phyloP scores from a whole-genome alignment of 2,113 vertebrate genomes.

The Poeciliopsis retropinna region DNA sequence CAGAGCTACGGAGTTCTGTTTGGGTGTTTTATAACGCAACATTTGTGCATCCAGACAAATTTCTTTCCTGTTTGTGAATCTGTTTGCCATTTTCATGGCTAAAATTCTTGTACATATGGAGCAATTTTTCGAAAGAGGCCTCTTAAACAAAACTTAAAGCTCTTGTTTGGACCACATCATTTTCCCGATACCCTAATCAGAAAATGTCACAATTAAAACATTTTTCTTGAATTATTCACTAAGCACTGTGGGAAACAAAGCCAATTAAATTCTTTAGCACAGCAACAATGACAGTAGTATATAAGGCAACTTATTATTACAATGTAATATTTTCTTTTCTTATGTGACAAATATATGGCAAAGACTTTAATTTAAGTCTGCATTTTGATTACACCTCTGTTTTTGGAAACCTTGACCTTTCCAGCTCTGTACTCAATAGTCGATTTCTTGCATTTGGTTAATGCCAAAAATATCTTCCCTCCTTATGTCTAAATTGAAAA shows the following conservation, averaged over 20 bases:
- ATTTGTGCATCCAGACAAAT: neutral
- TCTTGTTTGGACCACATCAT: constrained; percentile 56
- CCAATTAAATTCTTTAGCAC: neutral
- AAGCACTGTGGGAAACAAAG: constrained; percentile 26
- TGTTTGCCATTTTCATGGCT: neutral
- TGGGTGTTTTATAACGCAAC: neutral
- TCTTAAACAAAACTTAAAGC: neutral
- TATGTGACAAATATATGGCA: no score
- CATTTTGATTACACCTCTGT: no score
- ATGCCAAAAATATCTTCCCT: no score
- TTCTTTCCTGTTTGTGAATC: neutral
- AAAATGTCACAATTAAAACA: constrained; percentile 71
- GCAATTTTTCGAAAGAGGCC: no score
- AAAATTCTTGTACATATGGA: neutral
- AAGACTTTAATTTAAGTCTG: no score
- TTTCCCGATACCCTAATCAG: constrained; percentile 45
- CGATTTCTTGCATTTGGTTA: no score
- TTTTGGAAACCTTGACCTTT: no score
- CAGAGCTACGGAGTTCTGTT: no score
- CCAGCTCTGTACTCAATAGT: no score
- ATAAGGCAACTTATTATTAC: no score
- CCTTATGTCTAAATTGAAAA: no score
- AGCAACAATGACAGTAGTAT: neutral
- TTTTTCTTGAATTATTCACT: constrained; percentile 74
- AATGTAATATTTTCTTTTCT: no score